phyloP scores from a whole-genome alignment of 2,888 invertebrate species.

The Acanthosepion lycidas region DNA sequence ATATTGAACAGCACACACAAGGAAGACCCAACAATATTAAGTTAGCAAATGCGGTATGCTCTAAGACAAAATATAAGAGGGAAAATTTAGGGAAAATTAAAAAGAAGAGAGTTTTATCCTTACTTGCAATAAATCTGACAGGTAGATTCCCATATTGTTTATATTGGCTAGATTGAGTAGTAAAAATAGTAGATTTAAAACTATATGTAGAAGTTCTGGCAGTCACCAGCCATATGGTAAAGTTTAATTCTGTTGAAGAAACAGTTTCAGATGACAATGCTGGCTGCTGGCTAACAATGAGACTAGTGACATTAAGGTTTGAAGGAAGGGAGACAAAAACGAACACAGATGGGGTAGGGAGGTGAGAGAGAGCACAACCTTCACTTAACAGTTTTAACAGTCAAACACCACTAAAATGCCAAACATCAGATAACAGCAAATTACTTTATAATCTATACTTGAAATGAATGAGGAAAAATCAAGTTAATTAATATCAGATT shows the following conservation, averaged over 20 bases:
- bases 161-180: neutral
- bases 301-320: conserved; percentile 33
- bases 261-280: conserved; percentile 23
- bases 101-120: neutral
- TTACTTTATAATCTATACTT: conserved; percentile 18
- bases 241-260: neutral
- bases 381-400: neutral
- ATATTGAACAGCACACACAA: neutral
- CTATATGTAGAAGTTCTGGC: neutral
- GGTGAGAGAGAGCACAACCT: neutral
- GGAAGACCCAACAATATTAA: neutral
- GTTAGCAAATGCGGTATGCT: neutral
- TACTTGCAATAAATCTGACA: conserved; percentile 4
- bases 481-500: neutral
- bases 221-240: neutral
- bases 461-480: conserved; percentile 16
- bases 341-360: neutral
- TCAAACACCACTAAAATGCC: neutral
- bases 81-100: too few relatives aligned
- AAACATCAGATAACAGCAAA: neutral
- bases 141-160: conserved; percentile 10
- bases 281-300: conserved; percentile 33
- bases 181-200: neutral
- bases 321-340: neutral
- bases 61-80: neutral